Evolutionary conservation across 2,888 invertebrate species (phyloP).

Genomic region (Tuberolachnus salignus): DNA sequence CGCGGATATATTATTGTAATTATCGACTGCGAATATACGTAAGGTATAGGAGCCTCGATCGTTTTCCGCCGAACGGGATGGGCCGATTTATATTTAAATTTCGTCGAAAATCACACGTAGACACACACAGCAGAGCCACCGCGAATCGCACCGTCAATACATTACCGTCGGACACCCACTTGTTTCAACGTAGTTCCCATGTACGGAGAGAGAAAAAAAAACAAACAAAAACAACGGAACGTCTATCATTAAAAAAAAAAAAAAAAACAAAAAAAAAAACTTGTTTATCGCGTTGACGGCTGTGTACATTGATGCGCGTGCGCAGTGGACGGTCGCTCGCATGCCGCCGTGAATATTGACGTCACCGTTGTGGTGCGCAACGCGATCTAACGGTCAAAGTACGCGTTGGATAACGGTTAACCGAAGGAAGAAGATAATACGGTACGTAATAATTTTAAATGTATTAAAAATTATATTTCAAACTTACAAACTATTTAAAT

Average conservation of each 20-base stretch:
- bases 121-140: neutral
- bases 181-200: slow-evolving; percentile 30
- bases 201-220: neutral
- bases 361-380: neutral
- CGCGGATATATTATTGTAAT: neutral
- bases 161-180: slow-evolving; percentile 40
- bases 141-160: neutral
- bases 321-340: slow-evolving; percentile 1
- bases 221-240: neutral
- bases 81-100: too few relatives aligned
- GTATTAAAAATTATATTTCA: too few relatives aligned
- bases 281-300: slow-evolving; percentile 53
- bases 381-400: neutral
- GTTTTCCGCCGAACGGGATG: neutral
- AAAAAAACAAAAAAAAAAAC: slow-evolving; percentile 21
- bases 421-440: too few relatives aligned
- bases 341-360: slow-evolving; percentile 26
- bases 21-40: neutral
- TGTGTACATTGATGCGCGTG: slow-evolving; percentile 30
- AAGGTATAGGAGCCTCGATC: too few relatives aligned
- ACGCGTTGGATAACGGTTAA: too few relatives aligned
- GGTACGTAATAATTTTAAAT: too few relatives aligned
- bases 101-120: slow-evolving; percentile 15
- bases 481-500: too few relatives aligned
- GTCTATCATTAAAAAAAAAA: slow-evolving; percentile 14